A percentile compares a stretch with the other conserved stretches of the same genome.
phyloP scores from a whole-genome alignment of 2,888 invertebrate genomes.

The Phortica magna region DNA sequence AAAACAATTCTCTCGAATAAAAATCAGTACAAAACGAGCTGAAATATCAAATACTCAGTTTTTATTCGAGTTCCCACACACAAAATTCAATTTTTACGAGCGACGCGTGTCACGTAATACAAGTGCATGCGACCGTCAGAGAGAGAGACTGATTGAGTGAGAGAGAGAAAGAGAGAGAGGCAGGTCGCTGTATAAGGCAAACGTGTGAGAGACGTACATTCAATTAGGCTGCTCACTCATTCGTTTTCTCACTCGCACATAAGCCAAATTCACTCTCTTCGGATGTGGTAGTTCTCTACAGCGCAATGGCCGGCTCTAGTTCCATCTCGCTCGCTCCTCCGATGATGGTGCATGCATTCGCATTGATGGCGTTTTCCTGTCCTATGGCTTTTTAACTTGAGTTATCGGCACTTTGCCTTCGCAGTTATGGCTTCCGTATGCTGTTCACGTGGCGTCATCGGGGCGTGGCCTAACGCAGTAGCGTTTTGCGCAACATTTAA shows the following conservation, averaged over 20 bases:
- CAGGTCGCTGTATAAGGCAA: background rate
- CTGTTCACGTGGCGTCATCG: conserved; percentile 50
- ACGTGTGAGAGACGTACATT: conserved; percentile 30
- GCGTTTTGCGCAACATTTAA: conserved; percentile 66
- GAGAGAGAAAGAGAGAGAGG: background rate
- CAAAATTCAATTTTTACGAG: conserved; percentile 64
- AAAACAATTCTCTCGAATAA: conserved; percentile 70
- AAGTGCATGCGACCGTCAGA: conserved; percentile 18
- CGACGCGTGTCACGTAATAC: conserved; percentile 65
- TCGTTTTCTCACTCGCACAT: conserved; percentile 43
- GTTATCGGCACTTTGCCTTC: conserved; percentile 74
- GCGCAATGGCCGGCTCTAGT: conserved; percentile 12
- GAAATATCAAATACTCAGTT: conserved; percentile 71
- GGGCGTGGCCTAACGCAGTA: conserved; percentile 73
- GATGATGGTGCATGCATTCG: conserved; percentile 39
- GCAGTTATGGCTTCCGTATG: conserved; percentile 78
- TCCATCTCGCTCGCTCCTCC: conserved; percentile 52
- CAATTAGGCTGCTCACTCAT: conserved; percentile 42
- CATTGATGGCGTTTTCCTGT: conserved; percentile 48
- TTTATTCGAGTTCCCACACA: conserved; percentile 62
- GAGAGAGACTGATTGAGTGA: conserved; percentile 31
- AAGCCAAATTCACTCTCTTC: conserved; percentile 48
- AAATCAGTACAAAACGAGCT: conserved; percentile 52
- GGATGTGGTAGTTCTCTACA: conserved; percentile 34
- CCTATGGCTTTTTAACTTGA: conserved; percentile 62